Base-by-base conservation (phyloP, 2,113 vertebrate species). In the Osmerus mordax region DNA sequence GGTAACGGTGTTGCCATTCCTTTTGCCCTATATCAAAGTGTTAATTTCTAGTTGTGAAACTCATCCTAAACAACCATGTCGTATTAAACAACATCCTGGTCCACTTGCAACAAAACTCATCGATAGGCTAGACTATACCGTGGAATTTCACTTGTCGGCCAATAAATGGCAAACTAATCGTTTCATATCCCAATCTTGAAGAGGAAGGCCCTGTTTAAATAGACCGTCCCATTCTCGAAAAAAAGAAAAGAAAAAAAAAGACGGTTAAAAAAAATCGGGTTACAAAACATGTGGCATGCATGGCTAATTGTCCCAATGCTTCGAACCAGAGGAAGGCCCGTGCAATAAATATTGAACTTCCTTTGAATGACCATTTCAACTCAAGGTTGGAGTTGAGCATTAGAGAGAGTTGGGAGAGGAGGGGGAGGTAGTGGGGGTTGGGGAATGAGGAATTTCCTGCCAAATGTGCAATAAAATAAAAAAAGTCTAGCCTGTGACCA, bases 391-490 rank as follows among this genome's bases (percentile, higher is more conserved):
- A 88, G 84, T 87, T 82, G 82, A 73, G 87, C 87, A 85, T 79
- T 87, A 82, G 87, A 84, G 84, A 79, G 85, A 84, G 87, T 71
- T 78, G 61, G 73, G 82, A 75, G 78, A 73, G 79, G 74, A 81
- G 86, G 86, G 82, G 59, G 14, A 11, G 47, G 61, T 66, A 64
- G 76, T 36, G 67, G 89, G 87, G 85, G 88, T 79, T 85, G 87
- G 87, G 82, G 84, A 77, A 87, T 18, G 78, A 91, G 90, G 90
- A 92, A 93, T 92, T 93, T 93, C 91, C 92, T 93, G 92, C 91
- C 91, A 92, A 91, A 92, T 91, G 90, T 92, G 88, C 86, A 89
- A 91, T 91, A 91, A 91, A 60, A 92, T 89, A 88, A 87, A 87
- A 64, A 52, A 87, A 23, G 84, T 89, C 84, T 81, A 84, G 83